Conservation (phyloP, 92 coral and sea anemone genomes). For the Porites lobata region DNA sequence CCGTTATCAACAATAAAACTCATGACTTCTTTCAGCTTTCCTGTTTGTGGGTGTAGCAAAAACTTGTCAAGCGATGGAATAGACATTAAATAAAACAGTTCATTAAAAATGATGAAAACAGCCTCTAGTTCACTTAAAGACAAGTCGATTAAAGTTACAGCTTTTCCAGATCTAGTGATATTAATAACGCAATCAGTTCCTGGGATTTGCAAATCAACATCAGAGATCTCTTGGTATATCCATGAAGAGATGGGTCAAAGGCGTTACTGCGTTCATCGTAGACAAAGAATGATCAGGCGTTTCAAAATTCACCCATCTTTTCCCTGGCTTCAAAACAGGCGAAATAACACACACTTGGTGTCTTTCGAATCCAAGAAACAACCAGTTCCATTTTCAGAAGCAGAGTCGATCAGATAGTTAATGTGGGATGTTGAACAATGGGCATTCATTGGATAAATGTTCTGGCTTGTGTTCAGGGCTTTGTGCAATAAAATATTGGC, state of each 20-base stretch:
- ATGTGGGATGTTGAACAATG: constrained; percentile 69
- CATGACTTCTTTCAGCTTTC: constrained; percentile 64
- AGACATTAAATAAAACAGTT: constrained; percentile 31
- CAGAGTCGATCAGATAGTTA: constrained; percentile 48
- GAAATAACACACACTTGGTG: constrained; percentile 50
- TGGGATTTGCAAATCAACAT: constrained; percentile 17
- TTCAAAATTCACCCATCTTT: constrained; percentile 45
- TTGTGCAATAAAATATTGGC: constrained; percentile 57
- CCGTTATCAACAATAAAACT: constrained; percentile 79
- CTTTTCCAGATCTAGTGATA: constrained; percentile 22
- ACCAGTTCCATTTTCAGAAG: background rate
- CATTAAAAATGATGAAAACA: constrained; percentile 39
- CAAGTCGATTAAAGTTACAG: constrained; percentile 24
- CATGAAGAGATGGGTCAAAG: constrained; percentile 51
- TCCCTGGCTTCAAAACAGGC: constrained; percentile 55
- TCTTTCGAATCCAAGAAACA: constrained; percentile 63
- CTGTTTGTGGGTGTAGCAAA: constrained; percentile 51
- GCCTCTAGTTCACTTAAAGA: constrained; percentile 55
- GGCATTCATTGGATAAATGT: constrained; percentile 53
- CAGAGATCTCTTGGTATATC: constrained; percentile 21
- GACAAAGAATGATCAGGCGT: constrained; percentile 65
- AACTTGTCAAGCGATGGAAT: constrained; percentile 18
- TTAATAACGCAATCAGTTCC: constrained; percentile 23
- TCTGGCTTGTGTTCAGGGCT: constrained; percentile 52
- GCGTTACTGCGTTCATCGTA: constrained; percentile 56